Percentiles rank a stretch among this genome's conserved stretches.
Conservation (phyloP, 1,140 invertebrate species). For the Argopecten irradians region DNA sequence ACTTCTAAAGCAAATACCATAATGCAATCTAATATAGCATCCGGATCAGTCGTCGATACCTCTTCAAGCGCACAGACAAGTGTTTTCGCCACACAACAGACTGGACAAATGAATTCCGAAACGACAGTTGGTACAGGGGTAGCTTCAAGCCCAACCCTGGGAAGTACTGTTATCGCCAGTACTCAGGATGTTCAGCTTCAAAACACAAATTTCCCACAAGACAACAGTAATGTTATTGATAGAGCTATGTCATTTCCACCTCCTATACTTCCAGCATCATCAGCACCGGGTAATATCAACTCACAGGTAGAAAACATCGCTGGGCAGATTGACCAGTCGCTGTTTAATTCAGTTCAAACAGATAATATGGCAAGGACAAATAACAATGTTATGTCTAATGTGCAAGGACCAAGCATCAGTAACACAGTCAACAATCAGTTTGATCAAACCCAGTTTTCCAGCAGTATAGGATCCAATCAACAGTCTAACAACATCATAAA, state of each 20-base stretch:
- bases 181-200: background rate
- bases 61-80: background rate
- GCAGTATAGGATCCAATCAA: no score
- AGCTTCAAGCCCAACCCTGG: background rate
- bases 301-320: background rate
- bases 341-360: background rate
- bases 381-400: background rate
- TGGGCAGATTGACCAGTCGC: background rate
- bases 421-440: background rate
- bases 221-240: background rate
- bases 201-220: background rate
- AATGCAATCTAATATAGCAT: background rate
- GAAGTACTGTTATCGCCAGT: background rate
- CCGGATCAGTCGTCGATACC: background rate
- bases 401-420: background rate
- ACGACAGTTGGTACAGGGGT: background rate
- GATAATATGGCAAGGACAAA: background rate
- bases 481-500: no score
- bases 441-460: background rate
- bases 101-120: background rate
- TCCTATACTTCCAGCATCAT: background rate
- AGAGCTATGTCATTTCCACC: background rate
- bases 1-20: background rate
- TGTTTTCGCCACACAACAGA: background rate
- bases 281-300: background rate